Base-by-base conservation (phyloP, 1,140 invertebrate genomes). In the Drosophila miranda region DNA sequence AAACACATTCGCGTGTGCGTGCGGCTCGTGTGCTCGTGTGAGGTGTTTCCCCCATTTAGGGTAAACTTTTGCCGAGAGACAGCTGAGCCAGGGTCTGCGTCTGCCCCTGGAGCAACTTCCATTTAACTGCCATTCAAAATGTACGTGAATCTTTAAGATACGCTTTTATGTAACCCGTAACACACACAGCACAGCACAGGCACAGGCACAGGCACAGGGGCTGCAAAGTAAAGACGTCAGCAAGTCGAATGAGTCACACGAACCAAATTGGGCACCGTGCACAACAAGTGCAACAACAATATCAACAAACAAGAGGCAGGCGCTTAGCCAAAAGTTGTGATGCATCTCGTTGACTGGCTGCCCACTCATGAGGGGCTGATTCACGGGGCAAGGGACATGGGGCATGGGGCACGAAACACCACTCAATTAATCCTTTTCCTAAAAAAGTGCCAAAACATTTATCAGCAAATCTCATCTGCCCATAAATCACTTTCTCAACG, bases 261-360 rank as follows among this genome's bases (percentile, higher is more conserved):
- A 58, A 54, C 51, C 43, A 51, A 14, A 57, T 60, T 68, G 51
- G 28, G 44, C 34, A 46, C 53, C 46, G 54, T 62, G n/a, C 61
- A 42, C 48, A 57, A 59, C 38, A 45, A 42, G 41, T 28, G 14
- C 30, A 51, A 14, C 45, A 67, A 86, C 76, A 84, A 81, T 78
- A 63, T 86, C 81, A 84, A 84, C 81, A 84, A 86, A 84, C 79
- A 86, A 57, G 48, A 41, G 70, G 81, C 81, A 84, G 82, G 82
- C 82, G 81, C 62, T 69, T 81, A 86, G 81, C 81, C 81, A 86
- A 86, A 67, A 81, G 74, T 66, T 81, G 62, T 84, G 81, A 80
- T 72, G 81, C 80, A 84, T 80, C 81, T 76, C 50, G 34, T 77
- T 77, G 81, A 86, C 72, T 86, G 62, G 42, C 69, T 86, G 81